Conservation (phyloP, 1,140 invertebrate species). For the Drosophila mauritiana region DNA sequence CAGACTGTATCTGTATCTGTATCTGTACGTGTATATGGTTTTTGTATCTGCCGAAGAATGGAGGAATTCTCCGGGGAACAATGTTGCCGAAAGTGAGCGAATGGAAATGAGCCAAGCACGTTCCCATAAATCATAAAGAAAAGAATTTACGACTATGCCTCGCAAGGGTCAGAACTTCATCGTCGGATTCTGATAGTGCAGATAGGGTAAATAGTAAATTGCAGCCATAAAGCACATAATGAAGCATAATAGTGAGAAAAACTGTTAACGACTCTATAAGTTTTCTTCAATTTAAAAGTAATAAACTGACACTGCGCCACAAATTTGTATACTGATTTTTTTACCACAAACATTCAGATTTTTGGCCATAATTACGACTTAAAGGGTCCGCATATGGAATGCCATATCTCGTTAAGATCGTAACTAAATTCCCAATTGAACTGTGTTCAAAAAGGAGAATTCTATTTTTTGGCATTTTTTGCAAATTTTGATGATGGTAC, state of each 20-base stretch:
- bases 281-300: not conserved
- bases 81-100: conserved; percentile 37
- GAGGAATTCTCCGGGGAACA: conserved; percentile 29
- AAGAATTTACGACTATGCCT: not conserved
- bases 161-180: conserved; percentile 1
- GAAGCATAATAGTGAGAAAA: conserved; percentile 7
- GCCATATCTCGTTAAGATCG: too few species aligned
- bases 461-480: too few species aligned
- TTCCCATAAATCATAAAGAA: conserved; percentile 34
- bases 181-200: conserved; percentile 1
- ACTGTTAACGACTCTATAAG: not conserved
- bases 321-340: too few species aligned
- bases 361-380: too few species aligned
- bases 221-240: conserved; percentile 5
- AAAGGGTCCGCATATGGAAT: too few species aligned
- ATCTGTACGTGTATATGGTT: conserved; percentile 10
- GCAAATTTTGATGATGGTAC: too few species aligned
- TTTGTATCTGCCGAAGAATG: conserved; percentile 7
- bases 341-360: too few species aligned
- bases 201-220: conserved; percentile 10
- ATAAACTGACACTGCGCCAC: too few species aligned
- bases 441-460: too few species aligned
- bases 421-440: too few species aligned
- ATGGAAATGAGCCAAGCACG: conserved; percentile 19
- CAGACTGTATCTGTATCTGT: conserved; percentile 13